These are phyloP conservation scores for Drosophila lacertosa DNA, from an alignment of 1,140 invertebrate species.

Conservation along the genomic window DNA sequence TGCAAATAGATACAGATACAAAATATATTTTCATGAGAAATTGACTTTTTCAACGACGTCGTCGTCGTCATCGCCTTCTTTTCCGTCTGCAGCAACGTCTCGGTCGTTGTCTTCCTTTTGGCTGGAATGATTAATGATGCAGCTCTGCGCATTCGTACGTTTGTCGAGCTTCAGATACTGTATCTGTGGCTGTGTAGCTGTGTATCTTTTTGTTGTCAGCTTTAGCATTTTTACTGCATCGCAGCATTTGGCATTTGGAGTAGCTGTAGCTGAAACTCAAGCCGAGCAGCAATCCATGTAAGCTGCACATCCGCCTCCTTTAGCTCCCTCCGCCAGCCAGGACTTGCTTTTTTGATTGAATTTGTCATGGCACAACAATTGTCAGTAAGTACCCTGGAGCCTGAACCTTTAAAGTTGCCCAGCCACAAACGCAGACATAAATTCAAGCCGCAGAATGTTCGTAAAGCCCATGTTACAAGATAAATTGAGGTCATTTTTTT, in stretches of 20 bases:
- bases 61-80: slow-evolving; percentile 57
- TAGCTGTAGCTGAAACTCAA: slow-evolving; percentile 32
- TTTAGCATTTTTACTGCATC: slow-evolving; percentile 65
- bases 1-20: slow-evolving; percentile 74
- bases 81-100: slow-evolving; percentile 48
- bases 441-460: slow-evolving; percentile 65
- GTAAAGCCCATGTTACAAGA: slow-evolving; percentile 63
- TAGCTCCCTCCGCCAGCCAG: slow-evolving; percentile 1
- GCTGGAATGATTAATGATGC: slow-evolving; percentile 82
- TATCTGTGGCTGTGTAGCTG: slow-evolving; percentile 53
- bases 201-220: slow-evolving; percentile 42
- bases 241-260: slow-evolving; percentile 59
- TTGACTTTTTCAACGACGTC: slow-evolving; percentile 78
- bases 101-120: slow-evolving; percentile 70
- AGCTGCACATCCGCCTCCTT: slow-evolving; percentile 59
- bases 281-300: slow-evolving; percentile 31
- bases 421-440: slow-evolving; percentile 69
- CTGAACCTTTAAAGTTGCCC: slow-evolving; percentile 58
- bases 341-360: slow-evolving; percentile 67
- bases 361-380: slow-evolving; percentile 52
- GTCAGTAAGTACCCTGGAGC: slow-evolving; percentile 11
- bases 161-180: slow-evolving; percentile 44
- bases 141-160: slow-evolving; percentile 75
- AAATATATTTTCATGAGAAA: slow-evolving; percentile 83
- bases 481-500: slow-evolving; percentile 84